Conservation (phyloP, 37 sponge, comb jelly and placozoan species). For the Oscarella lobularis region DNA sequence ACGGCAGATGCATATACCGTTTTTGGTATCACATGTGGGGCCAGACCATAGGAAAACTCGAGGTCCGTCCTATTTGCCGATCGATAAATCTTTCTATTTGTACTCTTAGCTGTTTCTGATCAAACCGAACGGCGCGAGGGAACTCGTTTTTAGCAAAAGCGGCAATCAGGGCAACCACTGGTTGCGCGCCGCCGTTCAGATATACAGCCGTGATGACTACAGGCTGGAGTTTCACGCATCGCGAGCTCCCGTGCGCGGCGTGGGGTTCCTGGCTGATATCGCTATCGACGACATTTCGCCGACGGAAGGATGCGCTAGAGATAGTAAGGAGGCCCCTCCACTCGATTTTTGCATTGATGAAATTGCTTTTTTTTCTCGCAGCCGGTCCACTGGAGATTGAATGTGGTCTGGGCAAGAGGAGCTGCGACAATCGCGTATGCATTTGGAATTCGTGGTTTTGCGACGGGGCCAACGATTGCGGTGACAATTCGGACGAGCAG, state of each 20-base stretch:
- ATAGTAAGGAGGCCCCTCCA: too few species aligned
- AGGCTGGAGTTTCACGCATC: not conserved
- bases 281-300: constrained; percentile 3
- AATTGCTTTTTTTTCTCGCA: too few species aligned
- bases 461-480: not conserved
- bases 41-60: not conserved
- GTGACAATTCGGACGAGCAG: not conserved
- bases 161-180: constrained; percentile 3
- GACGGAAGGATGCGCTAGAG: not conserved
- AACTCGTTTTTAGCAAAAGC: not conserved
- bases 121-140: too few species aligned
- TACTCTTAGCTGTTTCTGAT: too few species aligned
- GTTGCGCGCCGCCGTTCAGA: not conserved
- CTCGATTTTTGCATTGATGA: too few species aligned
- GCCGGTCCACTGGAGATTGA: too few species aligned
- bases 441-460: not conserved
- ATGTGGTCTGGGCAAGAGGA: too few species aligned
- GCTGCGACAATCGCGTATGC: not conserved
- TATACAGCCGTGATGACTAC: not conserved
- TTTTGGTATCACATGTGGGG: not conserved
- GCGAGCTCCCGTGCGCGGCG: not conserved
- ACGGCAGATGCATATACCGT: not conserved
- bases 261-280: not conserved
- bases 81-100: too few species aligned
- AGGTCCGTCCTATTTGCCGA: too few species aligned